Conservation (phyloP, 1,140 invertebrate genomes). For the Drosophila virilis region DNA sequence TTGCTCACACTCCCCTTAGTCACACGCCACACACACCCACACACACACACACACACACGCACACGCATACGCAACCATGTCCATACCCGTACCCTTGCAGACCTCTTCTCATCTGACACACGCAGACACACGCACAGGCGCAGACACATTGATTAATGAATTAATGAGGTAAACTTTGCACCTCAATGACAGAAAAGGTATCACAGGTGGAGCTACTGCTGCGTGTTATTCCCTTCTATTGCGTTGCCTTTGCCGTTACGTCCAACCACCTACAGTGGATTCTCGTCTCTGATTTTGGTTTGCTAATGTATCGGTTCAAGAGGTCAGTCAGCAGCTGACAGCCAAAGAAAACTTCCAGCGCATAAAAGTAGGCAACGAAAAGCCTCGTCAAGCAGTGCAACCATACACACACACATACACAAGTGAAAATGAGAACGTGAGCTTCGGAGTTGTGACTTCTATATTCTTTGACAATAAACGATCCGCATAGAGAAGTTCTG, state of each 20-base stretch:
- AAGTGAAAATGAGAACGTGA: constrained; percentile 16
- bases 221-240: constrained; percentile 61
- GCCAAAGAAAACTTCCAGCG: constrained; percentile 55
- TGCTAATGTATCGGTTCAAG: constrained; percentile 75
- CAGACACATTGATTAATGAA: constrained; percentile 83
- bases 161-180: constrained; percentile 83
- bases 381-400: constrained; percentile 43
- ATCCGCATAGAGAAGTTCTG: not conserved
- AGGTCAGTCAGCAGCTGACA: constrained; percentile 65
- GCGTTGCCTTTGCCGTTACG: constrained; percentile 44
- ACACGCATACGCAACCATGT: constrained; percentile 1
- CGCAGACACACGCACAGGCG: constrained; percentile 47
- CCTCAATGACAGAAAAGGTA: constrained; percentile 79
- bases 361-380: constrained; percentile 59
- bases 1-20: constrained; percentile 44
- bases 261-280: constrained; percentile 7
- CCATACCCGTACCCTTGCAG: not conserved
- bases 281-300: constrained; percentile 65
- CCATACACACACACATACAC: not conserved
- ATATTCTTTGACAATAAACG: not conserved
- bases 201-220: constrained; percentile 52
- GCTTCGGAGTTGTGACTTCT: not conserved
- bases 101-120: constrained; percentile 25
- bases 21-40: no score
- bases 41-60: constrained; percentile 18